A percentile compares a stretch with the other conserved stretches of the same genome.
phyloP scores from a whole-genome alignment of 2,113 vertebrate genomes.

The Bombycilla garrulus region DNA sequence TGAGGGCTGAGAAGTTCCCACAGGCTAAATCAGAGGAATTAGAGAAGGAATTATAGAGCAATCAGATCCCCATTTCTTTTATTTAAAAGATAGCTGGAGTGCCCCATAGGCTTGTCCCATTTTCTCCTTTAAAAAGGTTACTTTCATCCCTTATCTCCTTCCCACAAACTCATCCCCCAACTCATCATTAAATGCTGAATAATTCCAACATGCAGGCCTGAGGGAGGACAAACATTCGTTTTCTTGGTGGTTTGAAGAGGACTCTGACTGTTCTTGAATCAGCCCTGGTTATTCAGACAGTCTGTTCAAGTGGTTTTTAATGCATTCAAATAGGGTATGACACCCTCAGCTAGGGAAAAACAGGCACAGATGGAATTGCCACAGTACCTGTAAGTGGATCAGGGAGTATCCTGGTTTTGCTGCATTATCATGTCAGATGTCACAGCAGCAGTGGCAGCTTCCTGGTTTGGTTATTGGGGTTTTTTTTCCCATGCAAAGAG shows the following conservation, averaged over 20 bases:
- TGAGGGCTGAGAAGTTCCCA: neutral
- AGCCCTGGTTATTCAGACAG: neutral
- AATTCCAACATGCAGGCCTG: neutral
- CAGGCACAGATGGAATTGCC: neutral
- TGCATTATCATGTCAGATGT: neutral
- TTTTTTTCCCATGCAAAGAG: neutral
- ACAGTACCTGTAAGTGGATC: neutral
- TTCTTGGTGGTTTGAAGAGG: neutral
- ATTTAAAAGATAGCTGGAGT: neutral
- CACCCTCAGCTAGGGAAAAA: neutral
- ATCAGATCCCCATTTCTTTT: neutral
- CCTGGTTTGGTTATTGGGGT: neutral
- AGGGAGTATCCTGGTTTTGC: neutral
- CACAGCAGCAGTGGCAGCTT: neutral
- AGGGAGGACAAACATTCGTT: neutral
- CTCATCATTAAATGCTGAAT: neutral
- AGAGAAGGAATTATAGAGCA: neutral
- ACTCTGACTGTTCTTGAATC: neutral
- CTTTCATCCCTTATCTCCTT: conserved; percentile 19
- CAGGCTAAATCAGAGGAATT: neutral
- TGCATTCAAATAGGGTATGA: neutral
- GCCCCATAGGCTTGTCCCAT: neutral
- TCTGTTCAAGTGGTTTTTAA: neutral
- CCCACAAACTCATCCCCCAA: neutral
- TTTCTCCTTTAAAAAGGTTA: neutral